These are phyloP conservation scores for Huso huso DNA, from an alignment of 2,797 vertebrate species.

Conservation along the genomic window DNA sequence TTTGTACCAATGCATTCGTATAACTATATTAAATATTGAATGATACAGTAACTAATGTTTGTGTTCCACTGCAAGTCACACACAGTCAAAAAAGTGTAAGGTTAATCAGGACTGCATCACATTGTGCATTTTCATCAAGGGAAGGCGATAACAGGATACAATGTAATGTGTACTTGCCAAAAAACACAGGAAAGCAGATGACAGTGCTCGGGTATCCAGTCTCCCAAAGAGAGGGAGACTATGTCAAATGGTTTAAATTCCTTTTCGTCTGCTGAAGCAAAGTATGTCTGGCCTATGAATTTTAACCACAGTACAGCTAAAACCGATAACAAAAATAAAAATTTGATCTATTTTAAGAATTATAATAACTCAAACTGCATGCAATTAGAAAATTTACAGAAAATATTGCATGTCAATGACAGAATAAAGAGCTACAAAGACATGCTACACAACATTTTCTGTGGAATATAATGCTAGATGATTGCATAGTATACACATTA, in stretches of 20 bases:
- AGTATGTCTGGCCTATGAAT: neutral
- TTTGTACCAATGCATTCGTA: too few species aligned
- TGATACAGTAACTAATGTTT: too few species aligned
- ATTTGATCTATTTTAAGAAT: neutral
- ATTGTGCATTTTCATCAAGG: neutral
- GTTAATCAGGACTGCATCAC: neutral
- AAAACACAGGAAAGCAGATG: neutral
- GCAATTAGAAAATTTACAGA: too few species aligned
- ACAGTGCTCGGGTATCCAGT: neutral
- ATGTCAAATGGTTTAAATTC: neutral
- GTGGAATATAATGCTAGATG: too few species aligned
- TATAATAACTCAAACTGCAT: too few species aligned
- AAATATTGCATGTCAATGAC: too few species aligned
- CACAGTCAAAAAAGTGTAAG: neutral
- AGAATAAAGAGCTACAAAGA: too few species aligned
- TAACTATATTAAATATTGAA: too few species aligned
- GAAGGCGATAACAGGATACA: neutral
- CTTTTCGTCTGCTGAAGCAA: neutral
- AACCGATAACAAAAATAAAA: neutral
- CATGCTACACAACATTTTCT: too few species aligned
- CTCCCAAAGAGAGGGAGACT: conserved; percentile 4
- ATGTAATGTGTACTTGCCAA: conserved; percentile 7
- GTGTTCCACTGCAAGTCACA: too few species aligned
- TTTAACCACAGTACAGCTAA: neutral
- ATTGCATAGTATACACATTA: too few species aligned